Conservation (phyloP, 2,888 invertebrate species). For the Dryococelus australis region DNA sequence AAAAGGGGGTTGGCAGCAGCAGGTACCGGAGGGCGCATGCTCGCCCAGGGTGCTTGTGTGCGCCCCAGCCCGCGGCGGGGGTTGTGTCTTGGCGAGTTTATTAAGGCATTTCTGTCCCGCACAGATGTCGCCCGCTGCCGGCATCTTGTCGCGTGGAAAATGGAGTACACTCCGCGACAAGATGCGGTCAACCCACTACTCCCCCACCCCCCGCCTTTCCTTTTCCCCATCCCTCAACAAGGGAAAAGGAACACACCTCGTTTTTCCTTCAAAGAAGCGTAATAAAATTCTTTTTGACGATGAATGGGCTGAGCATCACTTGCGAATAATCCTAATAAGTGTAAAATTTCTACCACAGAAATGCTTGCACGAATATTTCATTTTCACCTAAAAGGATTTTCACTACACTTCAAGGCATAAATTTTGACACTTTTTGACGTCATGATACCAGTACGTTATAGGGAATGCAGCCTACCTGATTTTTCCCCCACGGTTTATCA, state of each 20-base stretch:
- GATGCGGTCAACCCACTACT: not conserved
- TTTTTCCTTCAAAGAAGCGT: not conserved
- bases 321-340: no score
- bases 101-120: constrained; percentile 44
- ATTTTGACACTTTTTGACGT: no score
- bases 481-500: no score
- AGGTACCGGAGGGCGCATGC: not conserved
- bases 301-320: no score
- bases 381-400: no score
- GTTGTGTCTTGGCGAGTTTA: constrained; percentile 39
- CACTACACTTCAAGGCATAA: no score
- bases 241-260: constrained; percentile 24
- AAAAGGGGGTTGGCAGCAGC: not conserved
- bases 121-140: constrained; percentile 42
- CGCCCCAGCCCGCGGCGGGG: not conserved
- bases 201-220: constrained; percentile 28
- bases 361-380: no score
- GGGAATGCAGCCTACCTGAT: no score
- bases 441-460: no score
- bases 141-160: constrained; percentile 43
- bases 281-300: no score
- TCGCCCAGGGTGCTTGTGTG: not conserved
- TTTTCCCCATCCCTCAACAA: constrained; percentile 31
- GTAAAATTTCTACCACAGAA: no score
- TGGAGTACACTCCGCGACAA: constrained; percentile 35